Evolutionary conservation across 1,140 invertebrate genomes (phyloP), one percentile per base, ranked within the genome.

Genomic region (Grapholita molesta): DNA sequence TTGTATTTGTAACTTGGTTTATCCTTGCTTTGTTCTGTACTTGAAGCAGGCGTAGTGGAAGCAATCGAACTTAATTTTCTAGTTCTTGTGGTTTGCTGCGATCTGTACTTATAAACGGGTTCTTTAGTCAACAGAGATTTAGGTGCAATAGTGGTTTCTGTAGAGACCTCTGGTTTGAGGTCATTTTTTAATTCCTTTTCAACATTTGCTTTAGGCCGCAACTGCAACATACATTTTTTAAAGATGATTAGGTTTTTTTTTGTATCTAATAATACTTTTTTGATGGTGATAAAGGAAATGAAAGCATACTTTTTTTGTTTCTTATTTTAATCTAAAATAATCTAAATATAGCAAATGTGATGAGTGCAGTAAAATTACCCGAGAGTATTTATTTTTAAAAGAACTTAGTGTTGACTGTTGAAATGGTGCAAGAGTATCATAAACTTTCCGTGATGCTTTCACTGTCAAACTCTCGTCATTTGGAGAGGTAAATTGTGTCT

Each of bases 391-490:
- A 74, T 86, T 87, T 80, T 68, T 75, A 18, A 76, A 81, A 67
- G 80, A 78, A 68, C 76, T 79, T 66, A 74, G 73, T 75, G 79
- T 83, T 38, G 81, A 74, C 74, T 86, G 85, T 84, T 76, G 69
- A 74, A 86, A 78, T 75, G 81, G 64, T 70, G 84, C 74, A 76
- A 82, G 80, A 69, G 84, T 83, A 76, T 89, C 85, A 74, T 83
- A 86, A 71, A 88, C 83, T 84, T 85, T 91, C 75, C 90, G 85
- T 81, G 89, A 88, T 85, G 86, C 89, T 89, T 84, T 90, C 87
- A 89, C 80, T 83, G 87, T 83, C 80, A 91, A 88, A 82, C 85
- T 91, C 87, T 91, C 89, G 71, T 78, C 80, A 67, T 73, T 64
- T 73, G 84, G 83, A 91, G 89, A 90, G 87, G 81, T 84, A 72